Conservation (phyloP, 2,113 vertebrate species). For the Protomyctophum bolini region DNA sequence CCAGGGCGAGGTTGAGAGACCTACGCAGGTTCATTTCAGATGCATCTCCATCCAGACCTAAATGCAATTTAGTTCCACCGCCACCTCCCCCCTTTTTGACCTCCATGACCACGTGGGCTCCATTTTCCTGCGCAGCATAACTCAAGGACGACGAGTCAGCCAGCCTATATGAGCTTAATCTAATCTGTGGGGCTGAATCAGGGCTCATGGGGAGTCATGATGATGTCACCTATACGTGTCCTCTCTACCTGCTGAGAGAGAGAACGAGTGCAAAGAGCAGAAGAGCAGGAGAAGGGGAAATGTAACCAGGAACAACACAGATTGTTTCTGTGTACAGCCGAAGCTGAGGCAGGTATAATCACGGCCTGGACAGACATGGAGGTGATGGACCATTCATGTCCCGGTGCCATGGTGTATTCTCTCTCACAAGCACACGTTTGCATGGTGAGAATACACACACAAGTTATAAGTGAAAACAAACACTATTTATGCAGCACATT, state of each 20-base stretch:
- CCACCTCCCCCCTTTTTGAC: conserved; percentile 29
- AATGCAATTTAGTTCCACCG: conserved; percentile 57
- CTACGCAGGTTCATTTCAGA: conserved; percentile 37
- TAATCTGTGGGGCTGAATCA: conserved; percentile 51
- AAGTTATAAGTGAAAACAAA: background rate
- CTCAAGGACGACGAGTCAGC: conserved; percentile 66
- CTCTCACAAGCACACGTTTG: background rate
- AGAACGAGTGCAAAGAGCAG: conserved; percentile 8
- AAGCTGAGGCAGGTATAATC: conserved; percentile 37
- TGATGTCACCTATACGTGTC: conserved; percentile 53
- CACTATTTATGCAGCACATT: background rate
- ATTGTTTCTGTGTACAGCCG: conserved; percentile 31
- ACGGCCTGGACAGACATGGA: conserved; percentile 7
- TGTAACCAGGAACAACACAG: background rate
- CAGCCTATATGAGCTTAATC: conserved; percentile 53
- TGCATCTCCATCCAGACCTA: conserved; percentile 53
- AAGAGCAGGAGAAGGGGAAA: background rate
- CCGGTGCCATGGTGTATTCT: background rate
- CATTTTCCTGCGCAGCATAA: conserved; percentile 41
- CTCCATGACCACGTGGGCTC: conserved; percentile 34
- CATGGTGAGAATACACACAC: background rate
- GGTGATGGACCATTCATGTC: background rate
- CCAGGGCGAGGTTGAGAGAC: conserved; percentile 10
- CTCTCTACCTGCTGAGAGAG: conserved; percentile 42
- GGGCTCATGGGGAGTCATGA: conserved; percentile 45